Evolutionary conservation across 2,113 vertebrate species (phyloP).

Genomic region (Equus przewalskii): DNA sequence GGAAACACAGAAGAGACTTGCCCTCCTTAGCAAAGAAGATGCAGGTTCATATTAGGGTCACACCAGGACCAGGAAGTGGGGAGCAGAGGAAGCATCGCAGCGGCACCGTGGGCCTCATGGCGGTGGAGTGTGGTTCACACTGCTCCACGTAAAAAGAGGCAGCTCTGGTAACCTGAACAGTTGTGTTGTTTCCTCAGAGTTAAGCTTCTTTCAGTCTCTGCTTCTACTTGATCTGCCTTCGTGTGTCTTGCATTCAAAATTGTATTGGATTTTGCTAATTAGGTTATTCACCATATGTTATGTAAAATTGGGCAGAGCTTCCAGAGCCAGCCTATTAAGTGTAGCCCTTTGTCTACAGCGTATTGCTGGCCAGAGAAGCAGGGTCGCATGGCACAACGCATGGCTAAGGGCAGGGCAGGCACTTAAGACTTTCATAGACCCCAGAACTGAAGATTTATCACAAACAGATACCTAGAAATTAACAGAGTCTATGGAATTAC

Average conservation of each 20-base stretch:
- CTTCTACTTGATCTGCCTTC: neutral
- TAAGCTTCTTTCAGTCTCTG: slow-evolving; percentile 32
- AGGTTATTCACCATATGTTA: neutral
- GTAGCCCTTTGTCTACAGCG: neutral
- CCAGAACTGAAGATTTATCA: neutral
- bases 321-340: neutral
- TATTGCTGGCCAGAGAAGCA: slow-evolving; percentile 36
- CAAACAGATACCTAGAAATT: neutral
- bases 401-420: neutral
- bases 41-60: slow-evolving; percentile 27
- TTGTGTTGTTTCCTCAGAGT: slow-evolving; percentile 34
- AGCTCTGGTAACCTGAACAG: neutral
- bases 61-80: slow-evolving; percentile 2
- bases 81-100: neutral
- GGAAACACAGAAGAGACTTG: neutral
- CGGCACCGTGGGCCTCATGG: neutral
- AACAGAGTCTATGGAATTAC: neutral
- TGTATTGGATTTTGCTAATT: slow-evolving; percentile 29
- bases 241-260: slow-evolving; percentile 13
- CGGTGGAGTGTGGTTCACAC: neutral
- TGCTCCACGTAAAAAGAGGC: neutral
- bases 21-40: slow-evolving; percentile 10
- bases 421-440: slow-evolving; percentile 2
- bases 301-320: slow-evolving; percentile 25
- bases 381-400: neutral